phyloP scores from a whole-genome alignment of 1,140 invertebrate genomes.

The Diachasmimorpha longicaudata region DNA sequence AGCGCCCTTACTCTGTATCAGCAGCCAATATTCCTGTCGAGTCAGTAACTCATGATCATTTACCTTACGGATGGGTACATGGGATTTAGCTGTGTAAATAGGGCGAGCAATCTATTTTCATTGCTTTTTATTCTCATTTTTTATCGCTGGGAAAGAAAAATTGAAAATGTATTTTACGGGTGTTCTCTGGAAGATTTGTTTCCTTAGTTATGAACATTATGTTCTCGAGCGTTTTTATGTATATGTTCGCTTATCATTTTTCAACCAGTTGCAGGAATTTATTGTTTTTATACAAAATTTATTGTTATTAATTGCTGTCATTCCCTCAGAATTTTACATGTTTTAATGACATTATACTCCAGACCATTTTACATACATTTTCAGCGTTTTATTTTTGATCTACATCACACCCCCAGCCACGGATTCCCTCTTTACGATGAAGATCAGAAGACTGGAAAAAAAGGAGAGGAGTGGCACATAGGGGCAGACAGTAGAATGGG shows the following conservation, averaged over 20 bases:
- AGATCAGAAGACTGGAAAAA: constrained; percentile 12
- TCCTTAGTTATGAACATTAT: background rate
- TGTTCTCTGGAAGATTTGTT: background rate
- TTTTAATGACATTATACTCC: background rate
- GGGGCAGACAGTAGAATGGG: constrained; percentile 39
- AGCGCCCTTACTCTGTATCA: background rate
- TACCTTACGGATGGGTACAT: background rate
- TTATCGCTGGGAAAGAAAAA: constrained; percentile 16
- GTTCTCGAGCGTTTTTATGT: too few species aligned
- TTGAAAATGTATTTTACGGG: too few species aligned
- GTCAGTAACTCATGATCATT: background rate
- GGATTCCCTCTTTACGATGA: constrained; percentile 32
- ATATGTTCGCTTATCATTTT: too few species aligned
- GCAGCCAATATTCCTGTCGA: background rate
- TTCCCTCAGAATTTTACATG: background rate
- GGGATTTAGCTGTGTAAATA: background rate
- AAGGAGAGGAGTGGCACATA: constrained; percentile 26
- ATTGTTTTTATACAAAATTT: too few species aligned
- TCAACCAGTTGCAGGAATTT: too few species aligned
- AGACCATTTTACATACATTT: background rate
- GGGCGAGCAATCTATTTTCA: background rate
- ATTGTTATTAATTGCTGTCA: too few species aligned
- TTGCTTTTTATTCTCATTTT: too few species aligned
- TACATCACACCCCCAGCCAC: constrained; percentile 24
- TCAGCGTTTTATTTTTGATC: constrained; percentile 22